A percentile compares a stretch with the other conserved stretches of the same genome.
These are phyloP conservation scores for Phodopus roborovskii DNA, from an alignment of 2,113 vertebrate species.

Conservation along the genomic window DNA sequence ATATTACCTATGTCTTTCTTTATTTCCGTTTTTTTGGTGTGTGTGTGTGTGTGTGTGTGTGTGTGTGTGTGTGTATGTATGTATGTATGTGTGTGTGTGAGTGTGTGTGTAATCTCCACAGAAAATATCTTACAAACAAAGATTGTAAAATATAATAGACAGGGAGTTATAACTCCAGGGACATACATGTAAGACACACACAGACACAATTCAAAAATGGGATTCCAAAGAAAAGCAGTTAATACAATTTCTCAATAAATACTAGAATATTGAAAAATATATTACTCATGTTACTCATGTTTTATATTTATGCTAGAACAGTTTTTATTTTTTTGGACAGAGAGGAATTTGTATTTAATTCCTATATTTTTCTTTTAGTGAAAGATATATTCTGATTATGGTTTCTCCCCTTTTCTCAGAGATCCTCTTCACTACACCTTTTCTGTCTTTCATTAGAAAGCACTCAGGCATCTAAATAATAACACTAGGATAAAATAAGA, in stretches of 20 bases:
- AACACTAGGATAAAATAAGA: background rate
- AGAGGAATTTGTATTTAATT: background rate
- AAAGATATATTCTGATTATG: background rate
- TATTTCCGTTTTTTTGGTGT: too few relatives aligned
- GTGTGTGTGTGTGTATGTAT: too few relatives aligned
- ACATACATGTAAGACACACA: background rate
- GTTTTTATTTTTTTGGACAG: background rate
- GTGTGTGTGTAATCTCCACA: too few relatives aligned
- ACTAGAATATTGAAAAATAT: background rate
- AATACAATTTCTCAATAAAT: background rate
- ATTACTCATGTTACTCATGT: background rate
- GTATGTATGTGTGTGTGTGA: too few relatives aligned
- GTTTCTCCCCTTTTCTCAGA: background rate
- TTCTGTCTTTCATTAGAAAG: background rate
- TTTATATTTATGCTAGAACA: background rate
- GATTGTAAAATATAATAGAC: background rate
- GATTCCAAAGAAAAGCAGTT: background rate
- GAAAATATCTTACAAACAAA: background rate
- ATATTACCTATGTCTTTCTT: background rate
- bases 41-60: too few relatives aligned
- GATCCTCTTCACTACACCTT: background rate
- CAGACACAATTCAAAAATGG: background rate
- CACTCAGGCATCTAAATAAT: background rate
- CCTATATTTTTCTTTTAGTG: background rate
- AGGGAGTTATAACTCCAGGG: background rate